Conservation (phyloP, 1,140 invertebrate genomes). For the Colletes gigas region DNA sequence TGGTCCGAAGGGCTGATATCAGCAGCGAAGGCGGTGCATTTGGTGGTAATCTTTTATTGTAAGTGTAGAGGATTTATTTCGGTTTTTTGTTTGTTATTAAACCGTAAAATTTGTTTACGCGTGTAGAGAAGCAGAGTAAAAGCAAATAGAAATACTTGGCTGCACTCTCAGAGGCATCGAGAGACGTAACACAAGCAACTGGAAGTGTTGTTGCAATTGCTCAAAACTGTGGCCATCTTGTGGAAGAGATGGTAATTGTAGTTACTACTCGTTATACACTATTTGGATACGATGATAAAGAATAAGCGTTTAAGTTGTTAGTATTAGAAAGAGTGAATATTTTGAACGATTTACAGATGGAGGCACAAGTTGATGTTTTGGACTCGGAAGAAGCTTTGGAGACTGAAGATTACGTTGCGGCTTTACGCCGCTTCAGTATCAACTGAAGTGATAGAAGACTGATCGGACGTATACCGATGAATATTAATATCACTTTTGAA, state of each 20-base stretch:
- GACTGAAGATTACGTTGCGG: constrained; percentile 90
- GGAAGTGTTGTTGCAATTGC: no score
- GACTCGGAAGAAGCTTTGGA: constrained; percentile 95
- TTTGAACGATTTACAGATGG: no score
- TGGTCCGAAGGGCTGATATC: constrained; percentile 99
- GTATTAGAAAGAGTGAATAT: no score
- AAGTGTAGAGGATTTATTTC: constrained; percentile 77
- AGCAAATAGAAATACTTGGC: constrained; percentile 87
- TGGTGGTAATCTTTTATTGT: constrained; percentile 96
- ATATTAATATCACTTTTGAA: neutral
- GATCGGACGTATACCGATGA: constrained; percentile 55
- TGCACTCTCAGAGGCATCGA: no score
- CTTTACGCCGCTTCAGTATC: constrained; percentile 95
- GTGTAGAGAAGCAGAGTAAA: constrained; percentile 91
- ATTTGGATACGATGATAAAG: no score
- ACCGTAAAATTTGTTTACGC: constrained; percentile 19
- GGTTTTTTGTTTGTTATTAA: neutral
- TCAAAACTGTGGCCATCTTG: no score
- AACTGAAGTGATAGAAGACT: constrained; percentile 87
- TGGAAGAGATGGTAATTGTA: no score
- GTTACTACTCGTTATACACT: no score
- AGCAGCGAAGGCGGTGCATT: constrained; percentile 98
- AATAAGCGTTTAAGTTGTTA: no score
- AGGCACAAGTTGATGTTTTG: no score
- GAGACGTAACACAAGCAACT: no score